These are phyloP conservation scores for Alsophila aescularia DNA, from an alignment of 2,888 invertebrate genomes.

Conservation along the genomic window DNA sequence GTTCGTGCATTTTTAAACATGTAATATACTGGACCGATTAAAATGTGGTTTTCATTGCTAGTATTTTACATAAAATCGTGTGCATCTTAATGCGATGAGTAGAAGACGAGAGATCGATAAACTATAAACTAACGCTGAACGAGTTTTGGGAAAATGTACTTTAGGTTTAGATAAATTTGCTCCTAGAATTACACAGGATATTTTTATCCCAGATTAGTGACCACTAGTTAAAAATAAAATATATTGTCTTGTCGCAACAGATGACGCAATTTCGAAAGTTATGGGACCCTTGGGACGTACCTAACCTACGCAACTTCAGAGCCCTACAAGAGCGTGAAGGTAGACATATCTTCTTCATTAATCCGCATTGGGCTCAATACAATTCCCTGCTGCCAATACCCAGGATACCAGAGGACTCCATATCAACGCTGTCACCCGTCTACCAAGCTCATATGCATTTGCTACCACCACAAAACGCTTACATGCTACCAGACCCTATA, in stretches of 20 bases:
- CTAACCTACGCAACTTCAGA: conserved; percentile 81
- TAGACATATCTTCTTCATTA: conserved; percentile 81
- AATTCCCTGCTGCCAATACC: conserved; percentile 78
- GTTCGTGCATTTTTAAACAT: too few relatives aligned
- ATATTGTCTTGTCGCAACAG: conserved; percentile 55
- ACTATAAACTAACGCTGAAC: too few relatives aligned
- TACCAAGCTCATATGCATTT: conserved; percentile 62
- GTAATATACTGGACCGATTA: too few relatives aligned
- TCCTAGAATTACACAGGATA: too few relatives aligned
- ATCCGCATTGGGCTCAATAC: conserved; percentile 78
- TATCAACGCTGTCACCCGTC: conserved; percentile 63
- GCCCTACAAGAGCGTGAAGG: conserved; percentile 69
- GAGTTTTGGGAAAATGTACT: too few relatives aligned
- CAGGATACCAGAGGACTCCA: conserved; percentile 62
- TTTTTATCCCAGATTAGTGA: too few relatives aligned
- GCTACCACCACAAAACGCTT: conserved; percentile 66
- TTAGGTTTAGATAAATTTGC: too few relatives aligned
- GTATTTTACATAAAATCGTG: too few relatives aligned
- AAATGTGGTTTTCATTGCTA: too few relatives aligned
- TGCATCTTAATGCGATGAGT: too few relatives aligned
- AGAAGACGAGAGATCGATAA: too few relatives aligned
- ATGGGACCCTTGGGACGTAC: conserved; percentile 78
- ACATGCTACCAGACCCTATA: conserved; percentile 50
- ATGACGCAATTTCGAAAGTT: conserved; percentile 83
- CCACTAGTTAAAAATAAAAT: too few relatives aligned